Percentiles rank a stretch among this genome's conserved stretches.
These are phyloP conservation scores for Galemys pyrenaicus DNA, from an alignment of 2,113 vertebrate genomes.

Conservation along the genomic window DNA sequence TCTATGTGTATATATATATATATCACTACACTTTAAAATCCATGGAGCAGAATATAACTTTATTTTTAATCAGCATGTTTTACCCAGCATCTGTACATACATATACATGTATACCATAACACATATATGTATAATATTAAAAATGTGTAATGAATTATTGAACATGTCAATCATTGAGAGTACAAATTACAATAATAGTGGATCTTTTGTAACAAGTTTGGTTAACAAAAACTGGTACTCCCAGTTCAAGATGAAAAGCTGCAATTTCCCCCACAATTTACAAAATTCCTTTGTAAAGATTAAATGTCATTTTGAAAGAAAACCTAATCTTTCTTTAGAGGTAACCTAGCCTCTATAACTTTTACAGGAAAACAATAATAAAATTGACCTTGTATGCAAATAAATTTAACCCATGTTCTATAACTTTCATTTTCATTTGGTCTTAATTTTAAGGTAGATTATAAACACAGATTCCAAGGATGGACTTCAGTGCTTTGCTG, in stretches of 20 bases:
- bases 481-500: not conserved
- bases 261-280: not conserved
- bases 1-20: not conserved
- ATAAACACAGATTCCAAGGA: not conserved
- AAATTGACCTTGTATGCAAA: not conserved
- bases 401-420: not conserved
- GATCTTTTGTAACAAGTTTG: not conserved
- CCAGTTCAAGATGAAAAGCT: not conserved
- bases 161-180: not conserved
- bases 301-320: conserved; percentile 26
- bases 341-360: not conserved
- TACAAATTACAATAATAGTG: not conserved
- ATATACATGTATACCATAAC: too few relatives aligned
- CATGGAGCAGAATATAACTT: not conserved
- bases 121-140: accelerated
- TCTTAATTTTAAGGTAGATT: not conserved
- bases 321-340: not conserved
- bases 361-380: not conserved
- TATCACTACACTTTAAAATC: not conserved
- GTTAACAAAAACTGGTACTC: not conserved
- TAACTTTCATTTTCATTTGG: not conserved
- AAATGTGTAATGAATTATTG: not conserved
- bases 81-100: not conserved
- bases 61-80: not conserved
- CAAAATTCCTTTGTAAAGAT: not conserved